These are phyloP conservation scores for Microcebus tavaratra DNA, from an alignment of 2,113 vertebrate species.

Conservation along the genomic window DNA sequence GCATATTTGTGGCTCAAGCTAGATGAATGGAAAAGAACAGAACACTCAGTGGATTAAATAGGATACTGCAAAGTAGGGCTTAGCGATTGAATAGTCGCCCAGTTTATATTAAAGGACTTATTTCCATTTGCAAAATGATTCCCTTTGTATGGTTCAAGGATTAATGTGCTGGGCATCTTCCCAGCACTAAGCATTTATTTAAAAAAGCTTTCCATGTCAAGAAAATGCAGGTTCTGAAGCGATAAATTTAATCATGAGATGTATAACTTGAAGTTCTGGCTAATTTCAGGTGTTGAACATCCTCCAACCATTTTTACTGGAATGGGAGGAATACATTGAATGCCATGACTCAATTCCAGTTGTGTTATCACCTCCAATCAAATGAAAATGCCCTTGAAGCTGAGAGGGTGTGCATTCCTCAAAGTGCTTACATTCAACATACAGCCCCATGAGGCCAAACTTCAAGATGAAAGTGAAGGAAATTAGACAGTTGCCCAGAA, in stretches of 20 bases:
- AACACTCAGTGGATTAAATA: constrained; percentile 59
- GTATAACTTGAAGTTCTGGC: constrained; percentile 62
- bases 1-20: constrained; percentile 62
- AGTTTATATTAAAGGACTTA: constrained; percentile 69
- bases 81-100: constrained; percentile 62
- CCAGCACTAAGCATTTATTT: constrained; percentile 69
- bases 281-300: constrained; percentile 68
- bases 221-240: constrained; percentile 62
- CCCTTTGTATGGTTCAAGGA: constrained; percentile 41
- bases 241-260: constrained; percentile 65
- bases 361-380: constrained; percentile 61
- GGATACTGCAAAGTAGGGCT: constrained; percentile 48
- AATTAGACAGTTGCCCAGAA: constrained; percentile 65
- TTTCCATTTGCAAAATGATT: constrained; percentile 69
- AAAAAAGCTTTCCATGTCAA: constrained; percentile 69
- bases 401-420: constrained; percentile 11
- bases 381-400: constrained; percentile 54
- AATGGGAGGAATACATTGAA: constrained; percentile 48
- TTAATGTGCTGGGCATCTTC: constrained; percentile 49
- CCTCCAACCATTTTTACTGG: constrained; percentile 66
- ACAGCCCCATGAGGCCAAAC: constrained; percentile 41
- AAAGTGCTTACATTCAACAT: constrained; percentile 22
- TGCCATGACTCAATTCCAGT: constrained; percentile 37
- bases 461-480: constrained; percentile 60
- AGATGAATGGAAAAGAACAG: constrained; percentile 70